Percentiles rank a stretch among this genome's conserved stretches.
Conservation (phyloP, 2,888 invertebrate species). For the Drosophila borborema region DNA sequence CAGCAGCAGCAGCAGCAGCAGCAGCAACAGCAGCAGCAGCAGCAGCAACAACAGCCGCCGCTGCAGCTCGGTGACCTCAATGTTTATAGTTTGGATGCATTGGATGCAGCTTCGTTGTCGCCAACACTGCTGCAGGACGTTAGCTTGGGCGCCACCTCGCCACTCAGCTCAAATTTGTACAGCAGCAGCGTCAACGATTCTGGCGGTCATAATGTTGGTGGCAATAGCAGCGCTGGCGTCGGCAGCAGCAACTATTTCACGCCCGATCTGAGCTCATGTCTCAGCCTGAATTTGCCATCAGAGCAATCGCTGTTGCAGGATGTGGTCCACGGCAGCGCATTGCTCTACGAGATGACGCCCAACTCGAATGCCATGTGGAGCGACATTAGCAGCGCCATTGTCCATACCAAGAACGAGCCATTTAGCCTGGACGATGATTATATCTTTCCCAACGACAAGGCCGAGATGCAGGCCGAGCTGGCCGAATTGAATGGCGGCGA, state of each 20-base stretch:
- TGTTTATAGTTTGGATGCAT: conserved; percentile 83
- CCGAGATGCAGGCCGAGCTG: conserved; percentile 93
- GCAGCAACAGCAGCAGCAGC: conserved; percentile 55
- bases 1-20: conserved; percentile 59
- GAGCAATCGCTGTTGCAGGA: conserved; percentile 63
- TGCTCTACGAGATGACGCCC: conserved; percentile 79
- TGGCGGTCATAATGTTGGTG: conserved; percentile 16
- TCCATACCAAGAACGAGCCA: conserved; percentile 86
- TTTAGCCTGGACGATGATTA: conserved; percentile 95
- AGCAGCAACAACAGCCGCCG: conserved; percentile 56
- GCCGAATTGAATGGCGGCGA: conserved; percentile 94
- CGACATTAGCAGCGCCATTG: conserved; percentile 84
- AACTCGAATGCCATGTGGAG: conserved; percentile 85
- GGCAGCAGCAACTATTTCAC: conserved; percentile 58
- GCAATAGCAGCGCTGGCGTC: conserved; percentile 37
- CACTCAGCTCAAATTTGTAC: conserved; percentile 69
- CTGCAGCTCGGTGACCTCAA: conserved; percentile 83
- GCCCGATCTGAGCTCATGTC: conserved; percentile 67
- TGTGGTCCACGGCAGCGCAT: conserved; percentile 53
- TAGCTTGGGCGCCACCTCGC: conserved; percentile 81
- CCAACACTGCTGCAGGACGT: conserved; percentile 84
- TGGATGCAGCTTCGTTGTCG: conserved; percentile 84
- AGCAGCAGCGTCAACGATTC: conserved; percentile 58
- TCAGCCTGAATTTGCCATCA: conserved; percentile 55
- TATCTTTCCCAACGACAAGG: conserved; percentile 95